These are phyloP conservation scores for Axinella damicornis DNA, from an alignment of 37 sponge, comb jelly and placozoan species.

Conservation along the genomic window DNA sequence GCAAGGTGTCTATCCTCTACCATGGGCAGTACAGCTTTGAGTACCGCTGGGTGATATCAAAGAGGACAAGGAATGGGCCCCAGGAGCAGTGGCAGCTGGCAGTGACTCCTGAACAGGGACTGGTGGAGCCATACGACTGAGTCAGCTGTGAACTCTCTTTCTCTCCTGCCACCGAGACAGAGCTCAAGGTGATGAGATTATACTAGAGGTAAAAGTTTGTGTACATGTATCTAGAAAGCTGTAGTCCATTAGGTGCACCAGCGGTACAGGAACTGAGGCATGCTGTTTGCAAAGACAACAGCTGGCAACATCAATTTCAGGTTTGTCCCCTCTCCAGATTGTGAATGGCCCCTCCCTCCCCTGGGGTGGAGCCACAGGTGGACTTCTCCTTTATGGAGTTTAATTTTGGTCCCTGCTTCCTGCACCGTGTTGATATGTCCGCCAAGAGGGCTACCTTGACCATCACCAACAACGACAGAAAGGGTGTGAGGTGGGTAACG, in stretches of 20 bases:
- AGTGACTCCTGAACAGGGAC: slow-evolving; percentile 71
- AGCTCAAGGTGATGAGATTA: slow-evolving; percentile 72
- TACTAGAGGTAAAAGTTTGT: slow-evolving; percentile 59
- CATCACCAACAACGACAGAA: slow-evolving; percentile 88
- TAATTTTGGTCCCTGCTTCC: slow-evolving; percentile 93
- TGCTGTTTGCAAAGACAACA: too few relatives aligned
- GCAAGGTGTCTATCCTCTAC: slow-evolving; percentile 75
- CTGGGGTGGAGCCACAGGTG: slow-evolving; percentile 84
- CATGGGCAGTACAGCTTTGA: slow-evolving; percentile 78
- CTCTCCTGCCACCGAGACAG: slow-evolving; percentile 71
- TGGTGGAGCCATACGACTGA: slow-evolving; percentile 62
- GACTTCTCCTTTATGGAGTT: slow-evolving; percentile 87
- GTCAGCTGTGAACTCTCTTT: slow-evolving; percentile 65
- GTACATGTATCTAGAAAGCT: too few relatives aligned
- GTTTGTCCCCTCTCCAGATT: slow-evolving; percentile 59
- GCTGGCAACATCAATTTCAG: too few relatives aligned
- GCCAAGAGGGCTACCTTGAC: slow-evolving; percentile 59
- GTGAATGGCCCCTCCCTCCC: slow-evolving; percentile 85
- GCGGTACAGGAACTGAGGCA: too few relatives aligned
- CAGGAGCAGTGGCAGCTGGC: slow-evolving; percentile 46
- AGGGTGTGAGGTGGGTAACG: slow-evolving; percentile 76
- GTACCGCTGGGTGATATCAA: slow-evolving; percentile 76
- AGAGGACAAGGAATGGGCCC: slow-evolving; percentile 30
- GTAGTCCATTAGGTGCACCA: too few relatives aligned
- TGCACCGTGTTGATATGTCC: slow-evolving; percentile 76